Percentiles rank a stretch among this genome's conserved stretches.
These are phyloP conservation scores for Ficedula albicollis DNA, from an alignment of 2,797 vertebrate species.

Conservation along the genomic window DNA sequence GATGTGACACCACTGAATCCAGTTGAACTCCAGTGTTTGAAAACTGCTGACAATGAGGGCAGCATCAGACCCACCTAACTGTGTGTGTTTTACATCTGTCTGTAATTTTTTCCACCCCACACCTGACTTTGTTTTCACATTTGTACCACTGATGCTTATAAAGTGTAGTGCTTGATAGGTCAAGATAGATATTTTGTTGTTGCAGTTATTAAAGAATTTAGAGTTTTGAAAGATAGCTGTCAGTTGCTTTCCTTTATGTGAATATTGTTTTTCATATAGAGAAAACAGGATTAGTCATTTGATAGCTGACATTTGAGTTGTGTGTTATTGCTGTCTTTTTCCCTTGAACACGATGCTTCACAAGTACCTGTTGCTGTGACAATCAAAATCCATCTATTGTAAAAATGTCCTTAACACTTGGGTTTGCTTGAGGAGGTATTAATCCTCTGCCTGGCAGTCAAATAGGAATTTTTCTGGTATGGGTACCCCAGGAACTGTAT, in stretches of 20 bases:
- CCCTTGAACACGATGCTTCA: neutral
- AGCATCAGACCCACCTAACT: neutral
- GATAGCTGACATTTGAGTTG: neutral
- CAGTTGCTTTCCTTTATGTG: neutral
- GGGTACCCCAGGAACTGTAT: neutral
- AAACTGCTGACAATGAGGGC: neutral
- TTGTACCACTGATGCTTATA: neutral
- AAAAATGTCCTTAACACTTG: neutral
- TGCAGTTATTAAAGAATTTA: neutral
- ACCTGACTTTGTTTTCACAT: neutral
- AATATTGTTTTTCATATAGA: neutral
- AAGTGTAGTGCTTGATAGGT: neutral
- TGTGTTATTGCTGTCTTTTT: neutral
- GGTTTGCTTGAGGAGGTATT: neutral
- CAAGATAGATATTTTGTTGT: neutral
- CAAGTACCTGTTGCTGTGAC: neutral
- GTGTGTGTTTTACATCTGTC: neutral
- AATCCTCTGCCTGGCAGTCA: neutral
- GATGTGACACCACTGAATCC: neutral
- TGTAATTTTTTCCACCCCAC: neutral
- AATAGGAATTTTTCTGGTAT: neutral
- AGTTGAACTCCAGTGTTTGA: neutral
- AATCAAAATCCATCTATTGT: neutral
- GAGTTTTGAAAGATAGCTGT: neutral
- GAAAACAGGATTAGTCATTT: constrained; percentile 4